A percentile compares a stretch with the other conserved stretches of the same genome.
These are phyloP conservation scores for Adelosebastes latens DNA, from an alignment of 2,797 vertebrate species.

Conservation along the genomic window DNA sequence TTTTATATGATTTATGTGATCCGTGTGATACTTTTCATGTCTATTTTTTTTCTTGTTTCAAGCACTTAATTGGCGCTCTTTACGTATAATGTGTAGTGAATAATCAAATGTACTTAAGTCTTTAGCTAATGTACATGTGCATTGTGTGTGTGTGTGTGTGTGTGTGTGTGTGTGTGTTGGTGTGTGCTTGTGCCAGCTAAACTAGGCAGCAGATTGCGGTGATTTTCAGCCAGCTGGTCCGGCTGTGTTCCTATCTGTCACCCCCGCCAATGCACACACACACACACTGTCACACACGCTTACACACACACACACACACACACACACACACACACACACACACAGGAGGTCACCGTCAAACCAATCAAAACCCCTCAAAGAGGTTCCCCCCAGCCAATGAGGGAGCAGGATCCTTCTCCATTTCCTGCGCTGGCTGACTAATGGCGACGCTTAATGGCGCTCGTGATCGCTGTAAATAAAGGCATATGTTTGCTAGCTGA, in stretches of 20 bases:
- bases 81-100: slow-evolving; percentile 20
- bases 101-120: slow-evolving; percentile 34
- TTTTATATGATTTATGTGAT: background rate
- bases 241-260: slow-evolving; percentile 66
- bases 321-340: background rate
- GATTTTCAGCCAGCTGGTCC: slow-evolving; percentile 78
- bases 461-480: slow-evolving; percentile 71
- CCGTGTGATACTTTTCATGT: background rate
- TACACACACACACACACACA: slow-evolving; percentile 1
- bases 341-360: slow-evolving; percentile 41
- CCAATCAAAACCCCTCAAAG: slow-evolving; percentile 55
- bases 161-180: slow-evolving; percentile 2
- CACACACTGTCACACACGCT: background rate
- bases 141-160: background rate
- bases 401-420: slow-evolving; percentile 36
- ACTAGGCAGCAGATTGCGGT: slow-evolving; percentile 73
- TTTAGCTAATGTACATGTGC: slow-evolving; percentile 29
- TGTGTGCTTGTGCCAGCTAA: slow-evolving; percentile 31
- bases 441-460: slow-evolving; percentile 52
- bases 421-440: slow-evolving; percentile 56
- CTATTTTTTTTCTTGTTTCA: background rate
- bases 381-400: slow-evolving; percentile 57
- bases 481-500: slow-evolving; percentile 66
- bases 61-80: slow-evolving; percentile 10
- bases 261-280: slow-evolving; percentile 28